Evolutionary conservation across 2,888 invertebrate species (phyloP).

Genomic region (Synergus itoensis): DNA sequence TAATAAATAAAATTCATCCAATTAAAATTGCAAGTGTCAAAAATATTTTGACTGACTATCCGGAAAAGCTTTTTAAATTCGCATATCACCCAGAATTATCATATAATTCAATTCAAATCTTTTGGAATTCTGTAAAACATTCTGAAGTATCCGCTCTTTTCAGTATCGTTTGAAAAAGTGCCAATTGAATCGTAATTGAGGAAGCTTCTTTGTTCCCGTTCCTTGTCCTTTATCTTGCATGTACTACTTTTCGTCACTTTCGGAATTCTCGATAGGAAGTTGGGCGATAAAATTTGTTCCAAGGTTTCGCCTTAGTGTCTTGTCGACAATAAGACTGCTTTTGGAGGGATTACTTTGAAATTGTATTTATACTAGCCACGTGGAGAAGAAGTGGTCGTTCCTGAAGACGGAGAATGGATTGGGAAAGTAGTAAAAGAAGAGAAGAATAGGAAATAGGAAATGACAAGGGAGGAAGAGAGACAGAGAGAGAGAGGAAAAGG

Average conservation of each 20-base stretch:
- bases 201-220: neutral
- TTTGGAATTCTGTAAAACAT: neutral
- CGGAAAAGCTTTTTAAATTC: too few relatives aligned
- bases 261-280: conserved; percentile 6
- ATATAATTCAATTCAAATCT: neutral
- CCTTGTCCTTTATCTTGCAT: neutral
- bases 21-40: too few relatives aligned
- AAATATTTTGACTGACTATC: too few relatives aligned
- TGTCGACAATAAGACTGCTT: neutral
- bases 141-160: neutral
- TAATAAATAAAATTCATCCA: too few relatives aligned
- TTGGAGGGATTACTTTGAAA: conserved; percentile 22
- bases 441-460: neutral
- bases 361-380: conserved; percentile 18
- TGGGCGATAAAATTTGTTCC: conserved; percentile 5
- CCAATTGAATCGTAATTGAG: conserved; percentile 16
- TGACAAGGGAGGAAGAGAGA: conserved; percentile 11
- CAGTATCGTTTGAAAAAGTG: neutral
- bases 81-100: too few relatives aligned
- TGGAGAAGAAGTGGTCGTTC: conserved; percentile 2
- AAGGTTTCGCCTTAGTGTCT: neutral
- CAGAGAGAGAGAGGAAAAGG: conserved; percentile 23
- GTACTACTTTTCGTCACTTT: neutral
- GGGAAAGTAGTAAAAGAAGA: conserved; percentile 2
- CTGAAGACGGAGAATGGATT: neutral